Evolutionary conservation across 1,140 invertebrate genomes (phyloP).

Genomic region (Lasaia peninsularis): DNA sequence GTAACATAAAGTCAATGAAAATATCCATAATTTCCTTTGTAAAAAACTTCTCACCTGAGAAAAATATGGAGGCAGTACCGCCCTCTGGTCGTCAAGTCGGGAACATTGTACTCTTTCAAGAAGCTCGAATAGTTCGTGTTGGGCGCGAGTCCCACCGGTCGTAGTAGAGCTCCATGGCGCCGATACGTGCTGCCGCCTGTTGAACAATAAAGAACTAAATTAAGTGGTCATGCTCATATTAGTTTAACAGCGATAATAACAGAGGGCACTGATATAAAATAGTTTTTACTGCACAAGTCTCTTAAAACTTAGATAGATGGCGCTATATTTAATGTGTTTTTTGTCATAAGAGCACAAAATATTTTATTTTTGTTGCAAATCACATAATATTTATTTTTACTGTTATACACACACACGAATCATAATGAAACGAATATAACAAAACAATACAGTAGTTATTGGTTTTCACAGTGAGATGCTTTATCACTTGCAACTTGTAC

Average conservation of each 20-base stretch:
- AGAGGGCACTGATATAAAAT: not conserved
- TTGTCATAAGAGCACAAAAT: too few relatives aligned
- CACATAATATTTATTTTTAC: too few relatives aligned
- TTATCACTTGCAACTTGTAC: not conserved
- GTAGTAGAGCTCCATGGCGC: slow-evolving; percentile 71
- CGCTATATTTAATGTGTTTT: too few relatives aligned
- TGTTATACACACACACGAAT: too few relatives aligned
- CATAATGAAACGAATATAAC: too few relatives aligned
- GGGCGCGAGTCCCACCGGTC: slow-evolving; percentile 78
- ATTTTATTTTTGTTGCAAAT: too few relatives aligned
- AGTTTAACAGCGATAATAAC: not conserved
- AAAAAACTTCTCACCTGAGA: slow-evolving; percentile 82
- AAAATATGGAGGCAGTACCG: slow-evolving; percentile 92
- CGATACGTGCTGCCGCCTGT: slow-evolving; percentile 75
- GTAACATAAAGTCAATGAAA: slow-evolving; percentile 22
- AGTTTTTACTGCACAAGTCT: not conserved
- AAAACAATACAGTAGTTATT: too few relatives aligned
- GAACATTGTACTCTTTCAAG: slow-evolving; percentile 94
- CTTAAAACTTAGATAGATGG: not conserved
- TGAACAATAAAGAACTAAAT: slow-evolving; percentile 35
- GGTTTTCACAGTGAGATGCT: not conserved
- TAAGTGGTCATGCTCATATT: not conserved
- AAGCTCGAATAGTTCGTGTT: slow-evolving; percentile 92
- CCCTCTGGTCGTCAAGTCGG: slow-evolving; percentile 95
- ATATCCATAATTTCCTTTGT: slow-evolving; percentile 13